Evolutionary conservation across 2,888 invertebrate genomes (phyloP).

Genomic region (Rhodophaea formosa): DNA sequence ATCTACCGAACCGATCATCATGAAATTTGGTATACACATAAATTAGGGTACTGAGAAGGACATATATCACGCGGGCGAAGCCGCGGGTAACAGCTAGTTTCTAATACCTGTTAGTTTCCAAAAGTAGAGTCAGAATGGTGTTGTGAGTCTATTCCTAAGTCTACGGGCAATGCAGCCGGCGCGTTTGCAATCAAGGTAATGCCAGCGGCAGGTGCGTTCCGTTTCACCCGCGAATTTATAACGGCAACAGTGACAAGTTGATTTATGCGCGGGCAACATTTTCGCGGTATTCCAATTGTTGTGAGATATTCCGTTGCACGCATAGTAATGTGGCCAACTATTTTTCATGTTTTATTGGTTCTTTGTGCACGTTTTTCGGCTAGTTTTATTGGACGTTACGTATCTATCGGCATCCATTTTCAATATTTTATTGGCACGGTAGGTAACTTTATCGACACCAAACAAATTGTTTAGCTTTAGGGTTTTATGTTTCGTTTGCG

Average conservation of each 20-base stretch:
- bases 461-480: constrained; percentile 14
- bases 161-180: constrained; percentile 36
- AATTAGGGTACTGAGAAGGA: no score
- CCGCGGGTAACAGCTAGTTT: constrained; percentile 61
- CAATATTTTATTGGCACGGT: constrained; percentile 20
- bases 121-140: no score
- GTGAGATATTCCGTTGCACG: constrained; percentile 60
- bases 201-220: constrained; percentile 67
- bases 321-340: constrained; percentile 53
- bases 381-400: constrained; percentile 31
- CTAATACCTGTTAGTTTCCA: no score
- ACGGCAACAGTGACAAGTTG: constrained; percentile 73
- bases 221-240: constrained; percentile 68
- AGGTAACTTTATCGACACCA: constrained; percentile 8
- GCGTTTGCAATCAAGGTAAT: constrained; percentile 69
- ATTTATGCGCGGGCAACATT: constrained; percentile 68
- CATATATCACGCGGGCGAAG: no score
- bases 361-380: constrained; percentile 44
- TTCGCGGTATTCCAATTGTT: constrained; percentile 55
- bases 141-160: no score
- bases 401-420: constrained; percentile 18
- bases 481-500: background rate
- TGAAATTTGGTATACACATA: no score
- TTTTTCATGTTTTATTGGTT: constrained; percentile 68
- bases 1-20: no score